Percentiles rank a stretch among this genome's conserved stretches.
Conservation (phyloP, 2,797 vertebrate genomes). For the Bovichtus variegatus region DNA sequence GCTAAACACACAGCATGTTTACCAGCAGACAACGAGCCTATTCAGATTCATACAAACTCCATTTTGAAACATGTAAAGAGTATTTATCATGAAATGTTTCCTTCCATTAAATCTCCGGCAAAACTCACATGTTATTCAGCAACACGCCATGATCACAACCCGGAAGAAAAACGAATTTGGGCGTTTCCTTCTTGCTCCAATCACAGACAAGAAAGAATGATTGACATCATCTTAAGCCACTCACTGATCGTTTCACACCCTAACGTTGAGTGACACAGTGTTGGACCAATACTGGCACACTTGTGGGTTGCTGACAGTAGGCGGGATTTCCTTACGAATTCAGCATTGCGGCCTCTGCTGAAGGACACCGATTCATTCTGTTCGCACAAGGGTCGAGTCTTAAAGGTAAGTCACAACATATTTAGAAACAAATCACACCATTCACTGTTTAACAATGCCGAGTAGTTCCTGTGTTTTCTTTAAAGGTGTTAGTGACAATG, state of each 20-base stretch:
- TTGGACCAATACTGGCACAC: constrained; percentile 26
- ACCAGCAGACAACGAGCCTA: fast-evolving
- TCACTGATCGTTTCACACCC: fast-evolving
- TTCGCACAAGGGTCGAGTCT: constrained; percentile 42
- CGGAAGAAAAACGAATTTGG: constrained; percentile 67
- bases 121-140: constrained; percentile 82
- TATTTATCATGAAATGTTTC: background rate
- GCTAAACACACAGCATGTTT: background rate
- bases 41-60: fast-evolving
- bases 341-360: constrained; percentile 74
- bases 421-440: fast-evolving
- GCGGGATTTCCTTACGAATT: constrained; percentile 75
- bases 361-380: constrained; percentile 75
- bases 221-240: constrained; percentile 37
- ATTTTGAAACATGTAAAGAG: background rate
- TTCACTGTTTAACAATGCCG: fast-evolving
- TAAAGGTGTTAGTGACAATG: fast-evolving
- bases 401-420: constrained; percentile 58
- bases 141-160: constrained; percentile 74
- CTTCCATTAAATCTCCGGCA: constrained; percentile 29
- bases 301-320: fast-evolving
- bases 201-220: constrained; percentile 32
- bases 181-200: constrained; percentile 55
- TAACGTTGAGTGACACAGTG: background rate
- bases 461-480: fast-evolving